These are phyloP conservation scores for Volucella inflata DNA, from an alignment of 2,888 invertebrate species.

Conservation along the genomic window DNA sequence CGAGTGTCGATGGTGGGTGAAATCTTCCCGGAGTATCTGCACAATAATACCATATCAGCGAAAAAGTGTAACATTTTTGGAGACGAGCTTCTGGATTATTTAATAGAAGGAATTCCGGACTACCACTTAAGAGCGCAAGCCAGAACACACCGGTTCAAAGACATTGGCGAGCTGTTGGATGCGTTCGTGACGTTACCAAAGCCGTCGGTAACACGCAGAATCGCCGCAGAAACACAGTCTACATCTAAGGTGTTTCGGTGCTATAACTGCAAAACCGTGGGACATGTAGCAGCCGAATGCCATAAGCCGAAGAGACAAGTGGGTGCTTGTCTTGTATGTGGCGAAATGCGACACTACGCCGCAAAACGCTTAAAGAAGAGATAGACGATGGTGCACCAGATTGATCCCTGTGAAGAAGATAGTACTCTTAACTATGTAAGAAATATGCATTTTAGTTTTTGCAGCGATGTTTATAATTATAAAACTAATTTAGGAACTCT, in stretches of 20 bases:
- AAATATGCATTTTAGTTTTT: background rate
- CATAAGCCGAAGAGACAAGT: background rate
- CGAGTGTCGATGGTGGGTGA: background rate
- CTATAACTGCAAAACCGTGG: background rate
- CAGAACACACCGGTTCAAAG: background rate
- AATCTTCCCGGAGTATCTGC: background rate
- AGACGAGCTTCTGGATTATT: too few relatives aligned
- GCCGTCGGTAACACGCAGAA: too few relatives aligned
- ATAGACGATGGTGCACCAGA: constrained; percentile 1
- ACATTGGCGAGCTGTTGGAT: background rate
- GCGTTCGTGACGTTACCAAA: background rate
- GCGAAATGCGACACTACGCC: constrained; percentile 16
- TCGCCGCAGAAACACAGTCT: background rate
- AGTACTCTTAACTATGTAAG: constrained; percentile 11
- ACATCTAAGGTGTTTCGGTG: background rate
- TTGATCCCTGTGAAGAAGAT: background rate
- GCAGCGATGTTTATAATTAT: background rate
- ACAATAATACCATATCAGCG: constrained; percentile 5
- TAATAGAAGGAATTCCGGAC: too few relatives aligned
- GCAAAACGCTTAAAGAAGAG: constrained; percentile 4
- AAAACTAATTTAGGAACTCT: constrained; percentile 14
- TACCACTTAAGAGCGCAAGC: too few relatives aligned
- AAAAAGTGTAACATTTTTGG: too few relatives aligned
- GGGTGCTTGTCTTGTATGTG: background rate
- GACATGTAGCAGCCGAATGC: constrained; percentile 1